Conservation (phyloP, 2,888 invertebrate species). For the Poecilus cupreus region DNA sequence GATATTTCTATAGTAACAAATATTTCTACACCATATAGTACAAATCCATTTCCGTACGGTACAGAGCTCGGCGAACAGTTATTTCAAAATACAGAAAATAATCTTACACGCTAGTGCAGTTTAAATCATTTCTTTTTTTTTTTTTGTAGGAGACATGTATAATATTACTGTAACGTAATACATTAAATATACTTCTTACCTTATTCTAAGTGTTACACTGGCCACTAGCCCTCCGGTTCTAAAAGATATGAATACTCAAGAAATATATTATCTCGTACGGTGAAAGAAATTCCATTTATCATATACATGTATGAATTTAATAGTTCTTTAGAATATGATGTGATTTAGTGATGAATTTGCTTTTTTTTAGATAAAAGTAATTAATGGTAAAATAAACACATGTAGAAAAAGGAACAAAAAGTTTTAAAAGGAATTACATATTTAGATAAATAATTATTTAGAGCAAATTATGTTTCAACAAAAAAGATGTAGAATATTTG, state of each 20-base stretch:
- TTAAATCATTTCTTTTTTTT: constrained; percentile 11
- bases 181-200: not conserved
- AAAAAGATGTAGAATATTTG: no score
- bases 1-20: no score
- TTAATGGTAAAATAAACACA: no score
- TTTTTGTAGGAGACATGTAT: not conserved
- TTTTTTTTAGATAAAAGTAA: no score
- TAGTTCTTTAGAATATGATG: no score
- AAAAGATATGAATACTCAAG: constrained; percentile 12
- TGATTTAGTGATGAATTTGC: no score
- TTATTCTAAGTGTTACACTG: constrained; percentile 1
- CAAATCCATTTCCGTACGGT: constrained; percentile 42
- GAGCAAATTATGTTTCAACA: no score
- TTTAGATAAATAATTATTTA: no score
- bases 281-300: constrained; percentile 33
- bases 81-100: constrained; percentile 21
- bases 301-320: not conserved
- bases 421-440: no score
- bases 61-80: not conserved
- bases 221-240: not conserved
- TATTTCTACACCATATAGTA: not conserved
- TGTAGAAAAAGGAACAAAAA: not conserved
- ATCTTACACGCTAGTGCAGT: not conserved
- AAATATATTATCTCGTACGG: constrained; percentile 9
- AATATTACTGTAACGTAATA: constrained; percentile 9